These are phyloP conservation scores for Pedetes capensis DNA, from an alignment of 2,113 vertebrate genomes.

Conservation along the genomic window DNA sequence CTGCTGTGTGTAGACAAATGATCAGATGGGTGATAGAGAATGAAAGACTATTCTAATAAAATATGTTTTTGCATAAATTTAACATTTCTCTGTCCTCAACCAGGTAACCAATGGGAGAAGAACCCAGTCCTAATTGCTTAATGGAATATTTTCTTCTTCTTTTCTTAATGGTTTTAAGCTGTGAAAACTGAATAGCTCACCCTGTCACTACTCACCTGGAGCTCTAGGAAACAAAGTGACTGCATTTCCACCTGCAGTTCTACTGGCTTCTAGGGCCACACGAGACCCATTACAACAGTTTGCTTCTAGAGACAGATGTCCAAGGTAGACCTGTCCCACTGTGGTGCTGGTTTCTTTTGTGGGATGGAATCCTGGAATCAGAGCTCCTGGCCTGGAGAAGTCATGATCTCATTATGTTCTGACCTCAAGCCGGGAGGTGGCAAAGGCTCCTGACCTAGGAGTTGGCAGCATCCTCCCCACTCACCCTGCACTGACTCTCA, in stretches of 20 bases:
- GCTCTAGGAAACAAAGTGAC: neutral
- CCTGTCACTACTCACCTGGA: neutral
- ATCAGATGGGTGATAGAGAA: neutral
- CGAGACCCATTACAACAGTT: neutral
- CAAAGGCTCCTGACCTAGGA: neutral
- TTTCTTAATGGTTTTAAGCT: neutral
- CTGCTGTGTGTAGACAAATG: neutral
- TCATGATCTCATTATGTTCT: too few relatives aligned
- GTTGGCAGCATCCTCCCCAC: too few relatives aligned
- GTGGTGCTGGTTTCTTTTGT: neutral
- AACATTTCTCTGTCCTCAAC: neutral
- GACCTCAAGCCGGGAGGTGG: neutral
- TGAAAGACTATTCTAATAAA: neutral
- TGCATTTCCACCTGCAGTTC: neutral
- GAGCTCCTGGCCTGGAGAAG: neutral
- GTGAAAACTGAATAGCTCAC: neutral
- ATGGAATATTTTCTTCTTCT: neutral
- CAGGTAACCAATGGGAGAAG: neutral
- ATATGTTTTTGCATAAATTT: neutral
- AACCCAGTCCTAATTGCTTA: neutral
- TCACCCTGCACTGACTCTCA: neutral
- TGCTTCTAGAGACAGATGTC: neutral
- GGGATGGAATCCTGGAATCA: neutral
- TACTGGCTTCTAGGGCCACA: neutral
- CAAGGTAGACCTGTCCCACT: neutral